Conservation (phyloP, 2,797 vertebrate genomes). For the Rhinichthys osculus region DNA sequence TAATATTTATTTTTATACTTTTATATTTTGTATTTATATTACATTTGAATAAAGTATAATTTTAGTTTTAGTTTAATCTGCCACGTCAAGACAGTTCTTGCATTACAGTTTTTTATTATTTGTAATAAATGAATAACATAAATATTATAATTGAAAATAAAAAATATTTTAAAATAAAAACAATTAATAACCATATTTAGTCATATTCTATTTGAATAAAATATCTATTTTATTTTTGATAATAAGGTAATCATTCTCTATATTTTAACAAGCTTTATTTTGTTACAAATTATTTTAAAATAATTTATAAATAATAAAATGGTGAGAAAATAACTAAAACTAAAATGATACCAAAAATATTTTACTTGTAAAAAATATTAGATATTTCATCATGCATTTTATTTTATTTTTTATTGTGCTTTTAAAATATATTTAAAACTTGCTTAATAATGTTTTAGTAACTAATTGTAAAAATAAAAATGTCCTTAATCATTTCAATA, state of each 20-base stretch:
- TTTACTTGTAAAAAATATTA: background rate
- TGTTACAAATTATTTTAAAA: background rate
- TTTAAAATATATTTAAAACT: background rate
- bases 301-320: background rate
- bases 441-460: background rate
- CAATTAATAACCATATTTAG: background rate
- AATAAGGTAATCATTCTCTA: background rate
- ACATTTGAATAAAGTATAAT: background rate
- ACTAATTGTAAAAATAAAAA: too few relatives aligned
- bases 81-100: background rate
- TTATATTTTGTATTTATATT: background rate
- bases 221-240: background rate
- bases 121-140: background rate
- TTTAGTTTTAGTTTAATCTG: background rate
- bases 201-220: background rate
- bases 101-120: background rate
- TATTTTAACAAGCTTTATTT: background rate
- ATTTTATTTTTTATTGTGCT: background rate
- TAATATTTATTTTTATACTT: background rate
- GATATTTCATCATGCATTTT: background rate
- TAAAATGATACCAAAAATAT: background rate
- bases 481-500: background rate
- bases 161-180: background rate
- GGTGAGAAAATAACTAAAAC: background rate
- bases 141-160: background rate